phyloP scores from a whole-genome alignment of 2,888 invertebrate genomes.

The Diarsia mendica region DNA sequence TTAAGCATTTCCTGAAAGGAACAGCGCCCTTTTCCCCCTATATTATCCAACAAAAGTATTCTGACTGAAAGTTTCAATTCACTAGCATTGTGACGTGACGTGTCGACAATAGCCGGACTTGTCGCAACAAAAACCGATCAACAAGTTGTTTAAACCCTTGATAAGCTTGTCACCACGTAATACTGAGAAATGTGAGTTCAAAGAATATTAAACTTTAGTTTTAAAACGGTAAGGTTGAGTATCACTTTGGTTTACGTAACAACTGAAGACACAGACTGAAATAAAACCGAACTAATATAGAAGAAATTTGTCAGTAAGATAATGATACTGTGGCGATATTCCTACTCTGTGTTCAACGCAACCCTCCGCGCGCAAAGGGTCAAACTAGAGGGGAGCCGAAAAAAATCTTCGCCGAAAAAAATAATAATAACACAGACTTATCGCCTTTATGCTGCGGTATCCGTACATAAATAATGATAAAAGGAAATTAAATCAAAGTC shows the following conservation, averaged over 20 bases:
- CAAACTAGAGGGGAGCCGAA: slow-evolving; percentile 76
- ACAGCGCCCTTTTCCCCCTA: slow-evolving; percentile 59
- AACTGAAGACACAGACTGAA: slow-evolving; percentile 23
- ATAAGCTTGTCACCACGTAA: slow-evolving; percentile 73
- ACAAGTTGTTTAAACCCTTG: slow-evolving; percentile 81
- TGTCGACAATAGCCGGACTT: slow-evolving; percentile 78
- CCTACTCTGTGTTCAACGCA: slow-evolving; percentile 71
- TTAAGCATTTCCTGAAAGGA: slow-evolving; percentile 44
- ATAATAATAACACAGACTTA: slow-evolving; percentile 85
- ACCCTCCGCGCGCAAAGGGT: slow-evolving; percentile 73
- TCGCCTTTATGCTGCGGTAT: slow-evolving; percentile 84
- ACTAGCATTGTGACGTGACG: slow-evolving; percentile 76
- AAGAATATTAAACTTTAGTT: slow-evolving; percentile 34
- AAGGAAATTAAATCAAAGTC: slow-evolving; percentile 90
- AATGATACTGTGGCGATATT: neutral
- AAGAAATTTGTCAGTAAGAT: slow-evolving; percentile 3
- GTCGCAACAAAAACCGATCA: slow-evolving; percentile 81
- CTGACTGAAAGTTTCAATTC: slow-evolving; percentile 70
- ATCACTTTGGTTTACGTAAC: neutral
- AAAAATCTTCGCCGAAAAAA: slow-evolving; percentile 78
- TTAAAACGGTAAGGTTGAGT: neutral
- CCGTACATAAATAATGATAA: slow-evolving; percentile 90
- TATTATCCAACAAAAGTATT: slow-evolving; percentile 61
- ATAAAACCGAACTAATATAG: neutral
- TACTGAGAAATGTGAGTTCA: neutral